Evolutionary conservation across 2,888 invertebrate species (phyloP).

Genomic region (Drosophila paranaensis): DNA sequence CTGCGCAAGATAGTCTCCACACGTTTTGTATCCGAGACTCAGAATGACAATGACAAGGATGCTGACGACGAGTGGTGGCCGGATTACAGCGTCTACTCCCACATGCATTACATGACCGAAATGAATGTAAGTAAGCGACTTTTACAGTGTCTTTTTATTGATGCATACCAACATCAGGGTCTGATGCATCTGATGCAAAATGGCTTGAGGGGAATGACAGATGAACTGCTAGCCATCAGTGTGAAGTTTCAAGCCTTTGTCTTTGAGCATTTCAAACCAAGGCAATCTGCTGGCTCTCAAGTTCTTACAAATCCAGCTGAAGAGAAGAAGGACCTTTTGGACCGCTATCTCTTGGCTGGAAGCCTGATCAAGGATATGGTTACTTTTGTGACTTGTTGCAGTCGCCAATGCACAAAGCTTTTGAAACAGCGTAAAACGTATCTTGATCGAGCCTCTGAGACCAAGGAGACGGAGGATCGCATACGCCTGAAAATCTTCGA

Average conservation of each 20-base stretch:
- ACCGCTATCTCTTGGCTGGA: constrained; percentile 18
- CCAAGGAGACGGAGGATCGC: constrained; percentile 22
- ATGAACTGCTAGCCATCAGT: constrained; percentile 20
- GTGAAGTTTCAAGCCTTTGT: constrained; percentile 14
- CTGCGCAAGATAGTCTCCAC: constrained; percentile 24
- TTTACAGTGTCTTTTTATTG: not conserved
- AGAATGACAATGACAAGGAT: constrained; percentile 3
- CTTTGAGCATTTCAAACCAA: not conserved
- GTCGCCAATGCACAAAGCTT: constrained; percentile 7
- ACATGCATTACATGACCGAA: constrained; percentile 44
- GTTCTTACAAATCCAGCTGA: too few species aligned
- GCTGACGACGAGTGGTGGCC: constrained; percentile 47
- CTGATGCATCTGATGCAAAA: constrained; percentile 15
- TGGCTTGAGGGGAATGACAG: constrained; percentile 19
- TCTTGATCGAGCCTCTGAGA: constrained; percentile 2
- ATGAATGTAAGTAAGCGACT: constrained; percentile 41
- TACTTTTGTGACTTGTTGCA: constrained; percentile 19
- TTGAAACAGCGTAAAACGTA: constrained; percentile 22
- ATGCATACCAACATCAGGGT: constrained; percentile 13
- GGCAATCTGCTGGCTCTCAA: not conserved
- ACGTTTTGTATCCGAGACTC: constrained; percentile 22
- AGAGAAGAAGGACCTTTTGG: not conserved
- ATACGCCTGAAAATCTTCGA: constrained; percentile 43
- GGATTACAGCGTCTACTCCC: constrained; percentile 40
- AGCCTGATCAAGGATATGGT: constrained; percentile 40